Conservation (phyloP, 1,140 invertebrate genomes). For the Pygmarrhopalites habei region DNA sequence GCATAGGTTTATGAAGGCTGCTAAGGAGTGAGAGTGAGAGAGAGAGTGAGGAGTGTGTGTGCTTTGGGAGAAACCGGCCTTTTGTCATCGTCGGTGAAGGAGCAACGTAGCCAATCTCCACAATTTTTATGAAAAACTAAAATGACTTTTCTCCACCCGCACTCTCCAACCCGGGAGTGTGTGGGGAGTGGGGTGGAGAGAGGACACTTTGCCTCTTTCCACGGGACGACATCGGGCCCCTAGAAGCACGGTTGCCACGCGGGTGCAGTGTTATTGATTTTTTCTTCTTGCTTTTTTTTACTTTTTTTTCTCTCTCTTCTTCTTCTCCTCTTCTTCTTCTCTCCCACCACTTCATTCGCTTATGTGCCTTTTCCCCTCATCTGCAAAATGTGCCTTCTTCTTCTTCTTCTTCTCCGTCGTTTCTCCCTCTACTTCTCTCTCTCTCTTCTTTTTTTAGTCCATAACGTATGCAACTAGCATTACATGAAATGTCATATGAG, state of each 20-base stretch:
- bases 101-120: no score
- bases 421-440: no score
- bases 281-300: constrained; percentile 23
- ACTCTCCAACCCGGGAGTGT: no score
- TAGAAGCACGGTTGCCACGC: constrained; percentile 29
- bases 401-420: neutral
- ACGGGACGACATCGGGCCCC: constrained; percentile 26
- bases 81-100: constrained; percentile 35
- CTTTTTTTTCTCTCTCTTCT: constrained; percentile 11
- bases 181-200: no score
- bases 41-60: constrained; percentile 20
- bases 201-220: constrained; percentile 27
- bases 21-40: constrained; percentile 19
- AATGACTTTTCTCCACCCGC: no score
- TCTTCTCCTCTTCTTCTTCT: neutral
- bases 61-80: constrained; percentile 24
- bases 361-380: constrained; percentile 28
- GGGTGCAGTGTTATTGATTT: constrained; percentile 36
- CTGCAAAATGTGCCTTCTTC: constrained; percentile 25
- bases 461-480: constrained; percentile 20
- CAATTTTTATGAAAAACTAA: no score
- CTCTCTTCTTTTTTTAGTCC: neutral
- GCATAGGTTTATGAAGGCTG: constrained; percentile 32
- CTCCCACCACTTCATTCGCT: constrained; percentile 27
- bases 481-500: constrained; percentile 25